Base-by-base conservation (phyloP, 2,888 invertebrate species). In the Eurytoma adleriae region DNA sequence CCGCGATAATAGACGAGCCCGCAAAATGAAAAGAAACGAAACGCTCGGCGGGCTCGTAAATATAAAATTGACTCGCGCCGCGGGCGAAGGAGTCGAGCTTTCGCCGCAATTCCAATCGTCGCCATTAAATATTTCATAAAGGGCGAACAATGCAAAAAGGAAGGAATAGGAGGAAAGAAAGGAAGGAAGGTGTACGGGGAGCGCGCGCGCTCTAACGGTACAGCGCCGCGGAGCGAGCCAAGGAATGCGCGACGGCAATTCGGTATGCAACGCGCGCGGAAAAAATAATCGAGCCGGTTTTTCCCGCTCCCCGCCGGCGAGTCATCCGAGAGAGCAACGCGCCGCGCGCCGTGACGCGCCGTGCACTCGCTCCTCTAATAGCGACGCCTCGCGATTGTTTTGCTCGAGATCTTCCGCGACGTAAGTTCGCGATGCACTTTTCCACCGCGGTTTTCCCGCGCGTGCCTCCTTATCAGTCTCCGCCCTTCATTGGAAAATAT, bases 231-330 rank as follows among this genome's bases (percentile, higher is more conserved):
- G 78, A 78, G 76, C 91, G 84, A 84, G 83, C 83, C 81, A 80
- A 83, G 83, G 84, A 80, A 82, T 91, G 91, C 90, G 91, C 90
- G 91, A 92, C 91, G 91, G 91, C 91, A 59, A 79, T 83, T 84
- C 78, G 83, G 80, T 81, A 81, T 81, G 80, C 80, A 68, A 59
- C 70, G 67, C 59, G 24, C 68, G 67, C 68, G 76, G 80, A 80
- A 80, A 80, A 80, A 77, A 80, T 77, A 69, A 80, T 73, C 56
- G 62, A 54, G 62, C 54, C 70, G 79, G 83, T 83, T 85, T 85
- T 85, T 84, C 85, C 83, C 82, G 82, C 85, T 85, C 83, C 81
- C 80, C 82, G 81, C 84, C 18, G 50, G 30, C 40, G 20, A 40
- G 24, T 40, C 16, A 18, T 16, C 40, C 66, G 13, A 20, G 16